Base-by-base conservation (phyloP, 2,797 vertebrate genomes). In the Tragopan temminckii region DNA sequence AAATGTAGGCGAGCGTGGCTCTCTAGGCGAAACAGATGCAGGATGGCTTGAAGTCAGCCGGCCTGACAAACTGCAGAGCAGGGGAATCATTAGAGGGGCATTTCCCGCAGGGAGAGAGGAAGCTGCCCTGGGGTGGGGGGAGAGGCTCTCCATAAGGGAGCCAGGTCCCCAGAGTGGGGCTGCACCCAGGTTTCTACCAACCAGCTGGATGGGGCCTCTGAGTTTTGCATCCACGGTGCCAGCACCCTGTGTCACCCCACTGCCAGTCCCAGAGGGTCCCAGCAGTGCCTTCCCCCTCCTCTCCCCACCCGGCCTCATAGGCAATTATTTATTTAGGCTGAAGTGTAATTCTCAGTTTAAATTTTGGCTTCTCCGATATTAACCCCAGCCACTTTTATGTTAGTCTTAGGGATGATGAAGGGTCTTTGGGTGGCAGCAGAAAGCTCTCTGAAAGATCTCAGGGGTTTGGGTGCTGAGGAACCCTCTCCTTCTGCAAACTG, bases 51-150 rank as follows among this genome's bases (percentile, higher is more conserved):
- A 92, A 96, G 92, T 96, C 94, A 92, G 94, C 62, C 74, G 2
- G 79, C 17, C 95, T 97, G 97, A 97, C 97, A 79, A 96, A 97
- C 66, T 96, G 95, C 97, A 97, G 96, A 97, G 83, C 96, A 85
- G 86, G 89, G 94, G 93, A 96, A 90, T 96, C 94, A 93, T 97
- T 96, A 97, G 91, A 87, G 61, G 80, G 90, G 66, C 92, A 63
- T 76, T 89, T 94, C 95, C 94, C 81, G 58, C 90, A 88, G 96
- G 90, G 94, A 90, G 84, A 48, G 87, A 89, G 95, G 96, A 95
- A 94, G 80, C 63, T 4, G 67, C 77, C 52, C 42, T 5, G 27
- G 78, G 50, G 33, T 59, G 13, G 36, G 5, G 23, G 48, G 14
- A 10, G 15, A 38, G 35, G 31, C 4, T 91, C 17, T 40, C 27